Conservation (phyloP, 53 echinoderm and acorn worm genomes). For the Hippasteria phrygiana region DNA sequence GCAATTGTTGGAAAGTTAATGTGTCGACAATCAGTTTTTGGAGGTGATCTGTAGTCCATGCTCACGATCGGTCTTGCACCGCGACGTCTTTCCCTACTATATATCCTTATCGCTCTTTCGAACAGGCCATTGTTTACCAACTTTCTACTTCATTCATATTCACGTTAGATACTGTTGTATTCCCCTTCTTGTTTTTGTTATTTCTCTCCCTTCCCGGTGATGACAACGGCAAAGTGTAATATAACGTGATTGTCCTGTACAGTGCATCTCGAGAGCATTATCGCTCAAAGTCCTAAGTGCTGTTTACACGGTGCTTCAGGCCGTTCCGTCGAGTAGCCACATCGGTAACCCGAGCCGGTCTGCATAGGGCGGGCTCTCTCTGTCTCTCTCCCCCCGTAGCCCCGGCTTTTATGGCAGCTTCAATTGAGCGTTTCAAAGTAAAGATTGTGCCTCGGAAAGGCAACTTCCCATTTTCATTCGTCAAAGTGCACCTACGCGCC, state of each 20-base stretch:
- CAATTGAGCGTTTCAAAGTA: constrained; percentile 64
- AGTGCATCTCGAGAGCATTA: constrained; percentile 13
- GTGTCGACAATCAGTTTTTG: too few species aligned
- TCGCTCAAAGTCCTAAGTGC: constrained; percentile 29
- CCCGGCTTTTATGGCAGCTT: constrained; percentile 1
- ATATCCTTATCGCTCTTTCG: too few species aligned
- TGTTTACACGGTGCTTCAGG: constrained; percentile 29
- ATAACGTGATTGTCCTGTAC: constrained; percentile 3
- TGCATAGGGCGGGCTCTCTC: not conserved
- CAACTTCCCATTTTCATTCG: constrained; percentile 25
- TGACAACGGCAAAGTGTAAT: not conserved
- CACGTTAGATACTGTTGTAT: not conserved
- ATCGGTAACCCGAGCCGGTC: not conserved
- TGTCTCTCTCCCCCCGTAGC: not conserved
- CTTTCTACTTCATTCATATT: not conserved
- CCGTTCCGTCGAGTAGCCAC: constrained; percentile 17
- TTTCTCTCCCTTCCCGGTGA: not conserved
- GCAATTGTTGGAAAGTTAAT: too few species aligned
- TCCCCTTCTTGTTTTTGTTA: not conserved
- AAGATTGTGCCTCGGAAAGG: constrained; percentile 13
- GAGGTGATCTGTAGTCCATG: too few species aligned
- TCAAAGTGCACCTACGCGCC: constrained; percentile 48
- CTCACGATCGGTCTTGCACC: too few species aligned
- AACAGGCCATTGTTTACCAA: too few species aligned
- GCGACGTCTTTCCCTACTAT: too few species aligned